These are phyloP conservation scores for Apis dorsata DNA, from an alignment of 1,140 invertebrate species.

Conservation along the genomic window DNA sequence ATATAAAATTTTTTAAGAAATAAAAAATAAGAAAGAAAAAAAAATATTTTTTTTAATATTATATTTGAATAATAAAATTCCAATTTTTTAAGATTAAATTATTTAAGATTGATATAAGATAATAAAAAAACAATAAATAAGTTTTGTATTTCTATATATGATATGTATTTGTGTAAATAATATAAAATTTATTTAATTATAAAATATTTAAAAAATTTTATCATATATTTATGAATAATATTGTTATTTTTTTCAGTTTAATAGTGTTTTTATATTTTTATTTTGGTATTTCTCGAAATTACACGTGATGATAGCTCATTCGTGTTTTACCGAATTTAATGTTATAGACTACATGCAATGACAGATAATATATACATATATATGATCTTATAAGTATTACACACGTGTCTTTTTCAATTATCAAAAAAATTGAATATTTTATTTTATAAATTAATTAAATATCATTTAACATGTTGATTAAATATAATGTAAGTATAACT, in stretches of 20 bases:
- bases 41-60: background rate
- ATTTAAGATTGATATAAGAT: background rate
- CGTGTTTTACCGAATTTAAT: background rate
- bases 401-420: conserved; percentile 17
- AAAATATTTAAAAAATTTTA: background rate
- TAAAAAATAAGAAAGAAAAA: background rate
- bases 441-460: background rate
- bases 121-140: background rate
- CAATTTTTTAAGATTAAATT: background rate
- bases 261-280: background rate
- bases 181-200: background rate
- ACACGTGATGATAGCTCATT: conserved; percentile 45
- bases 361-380: background rate
- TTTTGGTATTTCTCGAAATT: conserved; percentile 23
- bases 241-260: background rate
- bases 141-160: background rate
- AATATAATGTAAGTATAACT: conserved; percentile 17
- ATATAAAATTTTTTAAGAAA: background rate
- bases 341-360: background rate
- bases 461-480: background rate
- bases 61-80: background rate
- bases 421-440: conserved; percentile 4
- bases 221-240: background rate
- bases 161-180: background rate
- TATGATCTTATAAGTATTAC: background rate